Evolutionary conservation across 2,888 invertebrate genomes (phyloP).

Genomic region (Caenorhabditis auriculariae): DNA sequence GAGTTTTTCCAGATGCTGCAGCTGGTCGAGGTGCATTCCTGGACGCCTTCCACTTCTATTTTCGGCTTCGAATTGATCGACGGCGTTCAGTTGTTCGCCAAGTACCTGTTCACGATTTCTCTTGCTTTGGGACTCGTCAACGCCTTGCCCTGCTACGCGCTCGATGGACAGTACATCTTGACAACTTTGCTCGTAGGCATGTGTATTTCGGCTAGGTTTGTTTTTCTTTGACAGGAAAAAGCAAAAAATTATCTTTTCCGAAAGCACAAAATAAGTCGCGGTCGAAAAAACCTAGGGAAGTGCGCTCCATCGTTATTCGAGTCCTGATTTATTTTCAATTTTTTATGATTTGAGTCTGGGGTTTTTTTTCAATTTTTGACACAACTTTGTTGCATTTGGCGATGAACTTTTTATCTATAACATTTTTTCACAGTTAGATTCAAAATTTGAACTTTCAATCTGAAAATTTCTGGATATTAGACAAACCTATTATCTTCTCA

Average conservation of each 20-base stretch:
- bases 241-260: background rate
- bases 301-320: too few species aligned
- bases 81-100: slow-evolving; percentile 27
- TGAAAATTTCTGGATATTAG: too few species aligned
- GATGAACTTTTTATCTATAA: too few species aligned
- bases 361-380: too few species aligned
- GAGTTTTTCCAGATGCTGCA: slow-evolving; percentile 29
- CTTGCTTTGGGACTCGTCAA: slow-evolving; percentile 87
- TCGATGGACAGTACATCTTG: slow-evolving; percentile 89
- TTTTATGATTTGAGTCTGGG: too few species aligned
- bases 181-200: slow-evolving; percentile 64
- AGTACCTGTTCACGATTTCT: slow-evolving; percentile 74
- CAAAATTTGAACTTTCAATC: too few species aligned
- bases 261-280: background rate
- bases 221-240: background rate
- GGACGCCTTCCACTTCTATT: slow-evolving; percentile 21
- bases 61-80: slow-evolving; percentile 19
- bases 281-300: too few species aligned
- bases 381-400: too few species aligned
- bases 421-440: too few species aligned
- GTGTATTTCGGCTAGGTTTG: background rate
- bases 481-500: too few species aligned
- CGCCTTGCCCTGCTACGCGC: slow-evolving; percentile 85
- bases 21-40: slow-evolving; percentile 25
- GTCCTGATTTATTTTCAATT: too few species aligned